Conservation (phyloP, 1,140 invertebrate species). For the Drosophila bipectinata region DNA sequence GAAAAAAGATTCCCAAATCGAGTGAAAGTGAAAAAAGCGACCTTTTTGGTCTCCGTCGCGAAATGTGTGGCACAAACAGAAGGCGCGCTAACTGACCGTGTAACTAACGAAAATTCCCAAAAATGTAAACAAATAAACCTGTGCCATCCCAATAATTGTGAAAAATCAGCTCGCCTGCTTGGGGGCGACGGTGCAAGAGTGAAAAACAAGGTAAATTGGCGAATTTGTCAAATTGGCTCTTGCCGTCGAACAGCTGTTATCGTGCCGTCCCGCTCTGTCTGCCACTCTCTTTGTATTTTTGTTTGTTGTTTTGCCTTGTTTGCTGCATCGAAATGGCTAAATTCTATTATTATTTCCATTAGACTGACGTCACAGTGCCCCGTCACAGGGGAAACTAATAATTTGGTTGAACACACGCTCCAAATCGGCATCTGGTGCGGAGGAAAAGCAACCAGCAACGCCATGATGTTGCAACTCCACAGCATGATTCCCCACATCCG, state of each 20-base stretch:
- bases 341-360: slow-evolving; percentile 37
- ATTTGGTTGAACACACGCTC: slow-evolving; percentile 5
- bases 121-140: slow-evolving; percentile 70
- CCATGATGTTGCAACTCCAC: slow-evolving; percentile 31
- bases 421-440: slow-evolving; percentile 4
- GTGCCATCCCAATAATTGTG: slow-evolving; percentile 18
- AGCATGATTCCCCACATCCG: slow-evolving; percentile 35
- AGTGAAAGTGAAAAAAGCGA: slow-evolving; percentile 15
- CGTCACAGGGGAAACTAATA: background rate
- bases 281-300: slow-evolving; percentile 6
- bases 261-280: slow-evolving; percentile 39
- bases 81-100: slow-evolving; percentile 55
- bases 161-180: slow-evolving; percentile 14
- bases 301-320: slow-evolving; percentile 26
- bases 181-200: slow-evolving; percentile 9
- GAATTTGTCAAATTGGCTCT: slow-evolving; percentile 32
- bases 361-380: slow-evolving; percentile 13
- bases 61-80: slow-evolving; percentile 57
- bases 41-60: slow-evolving; percentile 22
- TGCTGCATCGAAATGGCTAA: slow-evolving; percentile 26
- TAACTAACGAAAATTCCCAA: slow-evolving; percentile 31
- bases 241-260: slow-evolving; percentile 63
- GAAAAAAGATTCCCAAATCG: background rate
- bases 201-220: slow-evolving; percentile 17
- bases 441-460: background rate